A percentile compares a stretch with the other conserved stretches of the same genome.
Evolutionary conservation across 1,140 invertebrate genomes (phyloP).

Genomic region (Bicyclus anynana): DNA sequence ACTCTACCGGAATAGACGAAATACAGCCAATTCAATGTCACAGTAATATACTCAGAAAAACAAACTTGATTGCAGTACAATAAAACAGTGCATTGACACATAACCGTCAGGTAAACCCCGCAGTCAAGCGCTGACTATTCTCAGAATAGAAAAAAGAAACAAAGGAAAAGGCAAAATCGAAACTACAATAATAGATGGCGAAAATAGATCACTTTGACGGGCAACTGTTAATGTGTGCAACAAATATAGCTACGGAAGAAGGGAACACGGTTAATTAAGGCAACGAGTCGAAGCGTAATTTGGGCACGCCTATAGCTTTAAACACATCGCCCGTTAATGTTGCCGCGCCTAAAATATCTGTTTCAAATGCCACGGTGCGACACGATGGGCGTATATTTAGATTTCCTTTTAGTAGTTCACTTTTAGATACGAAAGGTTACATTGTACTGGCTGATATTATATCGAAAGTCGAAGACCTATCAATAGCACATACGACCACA

Average conservation of each 20-base stretch:
- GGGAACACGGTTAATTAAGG: slow-evolving; percentile 12
- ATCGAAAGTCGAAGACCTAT: no score
- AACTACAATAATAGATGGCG: slow-evolving; percentile 1
- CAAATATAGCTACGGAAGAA: slow-evolving; percentile 18
- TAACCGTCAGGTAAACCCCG: no score
- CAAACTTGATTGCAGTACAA: no score
- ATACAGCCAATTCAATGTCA: no score
- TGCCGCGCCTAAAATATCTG: slow-evolving; percentile 13
- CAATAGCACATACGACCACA: no score
- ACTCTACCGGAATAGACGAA: no score
- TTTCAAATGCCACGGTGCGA: slow-evolving; percentile 3
- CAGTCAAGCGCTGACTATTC: no score
- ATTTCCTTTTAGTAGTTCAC: background rate
- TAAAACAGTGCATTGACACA: no score
- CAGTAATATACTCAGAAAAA: no score
- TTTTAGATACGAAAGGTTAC: slow-evolving; percentile 1
- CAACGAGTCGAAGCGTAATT: slow-evolving; percentile 12
- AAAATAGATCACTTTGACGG: slow-evolving; percentile 16
- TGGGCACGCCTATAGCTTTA: slow-evolving; percentile 18
- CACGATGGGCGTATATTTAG: background rate
- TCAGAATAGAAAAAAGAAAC: no score
- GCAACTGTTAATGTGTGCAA: slow-evolving; percentile 10
- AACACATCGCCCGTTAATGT: slow-evolving; percentile 14
- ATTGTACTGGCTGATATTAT: no score
- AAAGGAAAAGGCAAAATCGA: background rate